Evolutionary conservation across 2,113 vertebrate species (phyloP).

Genomic region (Scomber scombrus): DNA sequence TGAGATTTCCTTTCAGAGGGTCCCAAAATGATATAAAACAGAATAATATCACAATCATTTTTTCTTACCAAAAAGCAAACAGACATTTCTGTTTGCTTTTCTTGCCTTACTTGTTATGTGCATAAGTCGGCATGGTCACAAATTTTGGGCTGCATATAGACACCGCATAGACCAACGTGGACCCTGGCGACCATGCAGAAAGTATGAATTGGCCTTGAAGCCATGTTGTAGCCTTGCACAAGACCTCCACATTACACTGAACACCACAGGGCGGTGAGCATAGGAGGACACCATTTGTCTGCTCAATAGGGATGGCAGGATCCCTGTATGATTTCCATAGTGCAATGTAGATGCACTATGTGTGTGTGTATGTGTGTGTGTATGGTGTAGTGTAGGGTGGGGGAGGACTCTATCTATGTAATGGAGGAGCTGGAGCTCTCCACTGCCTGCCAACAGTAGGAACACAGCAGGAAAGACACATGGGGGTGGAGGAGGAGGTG

Average conservation of each 20-base stretch:
- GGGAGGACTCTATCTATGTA: conserved; percentile 53
- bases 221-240: background rate
- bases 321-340: conserved; percentile 35
- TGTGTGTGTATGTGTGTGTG: conserved; percentile 1
- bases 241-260: background rate
- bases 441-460: conserved; percentile 57
- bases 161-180: too few species aligned
- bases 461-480: conserved; percentile 49
- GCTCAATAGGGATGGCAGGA: conserved; percentile 10
- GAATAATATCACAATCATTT: too few species aligned
- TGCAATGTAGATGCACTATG: conserved; percentile 23
- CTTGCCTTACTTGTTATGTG: too few species aligned
- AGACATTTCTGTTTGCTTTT: too few species aligned
- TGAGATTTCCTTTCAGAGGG: too few species aligned
- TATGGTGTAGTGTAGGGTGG: conserved; percentile 30
- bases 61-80: too few species aligned
- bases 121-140: too few species aligned
- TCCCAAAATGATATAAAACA: too few species aligned
- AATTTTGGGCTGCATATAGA: too few species aligned
- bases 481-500: conserved; percentile 50
- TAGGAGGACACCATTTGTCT: conserved; percentile 29
- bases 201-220: too few species aligned
- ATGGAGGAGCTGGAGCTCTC: conserved; percentile 68
- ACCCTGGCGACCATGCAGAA: too few species aligned
- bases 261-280: conserved; percentile 2